Conservation (phyloP, 2,888 invertebrate genomes). For the Bellardia pandia region DNA sequence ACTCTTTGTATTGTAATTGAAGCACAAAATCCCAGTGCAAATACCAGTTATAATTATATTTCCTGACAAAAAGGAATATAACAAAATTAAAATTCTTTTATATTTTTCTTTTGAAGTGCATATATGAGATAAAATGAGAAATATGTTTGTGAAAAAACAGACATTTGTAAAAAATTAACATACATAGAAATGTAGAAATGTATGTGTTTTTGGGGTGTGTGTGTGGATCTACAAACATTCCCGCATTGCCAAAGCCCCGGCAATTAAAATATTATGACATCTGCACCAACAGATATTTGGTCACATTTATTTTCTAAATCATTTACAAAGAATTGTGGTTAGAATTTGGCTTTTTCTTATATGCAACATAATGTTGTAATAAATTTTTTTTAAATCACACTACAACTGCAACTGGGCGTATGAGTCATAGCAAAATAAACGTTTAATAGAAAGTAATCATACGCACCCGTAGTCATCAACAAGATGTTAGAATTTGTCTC, state of each 20-base stretch:
- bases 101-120: neutral
- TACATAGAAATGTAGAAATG: neutral
- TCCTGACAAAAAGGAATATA: neutral
- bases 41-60: conserved; percentile 24
- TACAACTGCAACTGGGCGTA: too few species aligned
- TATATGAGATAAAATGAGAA: too few species aligned
- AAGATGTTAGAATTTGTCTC: too few species aligned
- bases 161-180: neutral
- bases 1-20: conserved; percentile 29
- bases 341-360: neutral
- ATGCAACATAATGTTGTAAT: too few species aligned
- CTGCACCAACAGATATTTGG: neutral
- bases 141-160: too few species aligned
- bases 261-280: neutral
- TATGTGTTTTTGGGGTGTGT: neutral
- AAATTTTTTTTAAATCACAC: too few species aligned
- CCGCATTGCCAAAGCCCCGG: neutral
- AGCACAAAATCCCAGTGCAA: conserved; percentile 13
- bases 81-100: neutral
- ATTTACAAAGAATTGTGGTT: neutral
- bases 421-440: too few species aligned
- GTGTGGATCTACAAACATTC: neutral
- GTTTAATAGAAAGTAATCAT: too few species aligned
- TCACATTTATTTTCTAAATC: neutral
- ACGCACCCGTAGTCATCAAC: too few species aligned